Conservation (phyloP, 2,113 vertebrate species). For the Orthonyx spaldingii region DNA sequence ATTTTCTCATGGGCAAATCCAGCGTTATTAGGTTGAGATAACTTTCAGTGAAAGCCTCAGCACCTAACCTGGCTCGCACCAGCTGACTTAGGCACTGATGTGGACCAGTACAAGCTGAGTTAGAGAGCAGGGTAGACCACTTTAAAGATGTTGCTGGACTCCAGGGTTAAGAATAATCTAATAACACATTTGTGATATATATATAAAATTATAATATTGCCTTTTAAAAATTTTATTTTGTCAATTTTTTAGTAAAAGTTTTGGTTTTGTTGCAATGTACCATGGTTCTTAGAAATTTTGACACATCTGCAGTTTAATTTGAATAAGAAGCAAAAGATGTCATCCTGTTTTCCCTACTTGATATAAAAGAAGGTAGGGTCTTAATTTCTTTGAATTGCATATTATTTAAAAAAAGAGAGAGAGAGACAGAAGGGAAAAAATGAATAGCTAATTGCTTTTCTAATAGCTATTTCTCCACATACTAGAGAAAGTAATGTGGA, state of each 20-base stretch:
- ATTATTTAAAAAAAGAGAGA: not conserved
- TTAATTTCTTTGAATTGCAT: not conserved
- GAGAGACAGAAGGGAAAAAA: rapidly evolving
- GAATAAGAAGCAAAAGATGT: not conserved
- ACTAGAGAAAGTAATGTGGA: not conserved
- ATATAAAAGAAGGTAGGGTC: not conserved
- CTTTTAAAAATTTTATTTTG: not conserved
- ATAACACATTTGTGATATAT: not conserved
- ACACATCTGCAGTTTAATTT: not conserved
- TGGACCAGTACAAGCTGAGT: not conserved
- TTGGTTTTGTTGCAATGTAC: not conserved
- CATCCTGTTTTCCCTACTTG: not conserved
- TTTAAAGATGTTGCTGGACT: not conserved
- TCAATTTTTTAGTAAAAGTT: not conserved
- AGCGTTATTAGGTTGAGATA: not conserved
- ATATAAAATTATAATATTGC: not conserved
- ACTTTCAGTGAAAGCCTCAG: not conserved
- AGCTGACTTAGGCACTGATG: not conserved
- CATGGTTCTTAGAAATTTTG: not conserved
- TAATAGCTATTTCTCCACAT: not conserved
- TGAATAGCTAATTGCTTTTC: not conserved
- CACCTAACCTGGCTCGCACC: not conserved
- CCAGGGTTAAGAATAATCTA: not conserved
- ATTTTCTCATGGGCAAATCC: not conserved
- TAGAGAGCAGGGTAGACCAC: not conserved